Base-by-base conservation (phyloP, 2,797 vertebrate species). In the Chloroceryle inda region DNA sequence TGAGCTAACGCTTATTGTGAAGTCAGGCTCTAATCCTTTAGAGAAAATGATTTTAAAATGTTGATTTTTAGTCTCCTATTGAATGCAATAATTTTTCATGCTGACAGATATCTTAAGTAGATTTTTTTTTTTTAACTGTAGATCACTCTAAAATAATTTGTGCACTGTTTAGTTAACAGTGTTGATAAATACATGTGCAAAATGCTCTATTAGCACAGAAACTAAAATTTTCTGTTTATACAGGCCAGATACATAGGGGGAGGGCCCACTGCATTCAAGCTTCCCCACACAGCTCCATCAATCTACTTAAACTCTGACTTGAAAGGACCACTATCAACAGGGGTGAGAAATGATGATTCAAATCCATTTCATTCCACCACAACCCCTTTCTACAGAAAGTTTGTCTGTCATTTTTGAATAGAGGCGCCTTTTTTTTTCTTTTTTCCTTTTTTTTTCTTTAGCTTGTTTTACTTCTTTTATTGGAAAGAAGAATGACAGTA, bases 231-330 rank as follows among this genome's bases (percentile, higher is more conserved):
- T 98, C 77, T 98, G 85, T 98, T 98, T 98, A 84, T 66, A 77
- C 98, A 98, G 98, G 97, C 98, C 95, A 98, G 98, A 89, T 98
- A 98, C 94, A 98, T 98, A 98, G 98, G 98, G 96, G 97, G 98
- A 97, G 98, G 98, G 97, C 93, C 98, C 96, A 96, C 98, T 95
- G 98, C 98, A 89, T 98, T 98, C 98, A 98, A 98, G 98, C 97
- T 98, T 94, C 97, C 98, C 86, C 98, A 98, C 82, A 98, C 98
- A 97, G 97, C 97, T 80, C 98, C 98, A 40, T 97, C 98, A 92
- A 98, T 98, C 98, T 98, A 98, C 98, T 74, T 98, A 98, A 98
- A 98, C 97, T 98, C 98, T 98, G 98, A 98, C 92, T 96, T 98
- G 98, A 98, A 98, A 98, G 98, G 98, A 98, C 98, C 98, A 94